phyloP scores from a whole-genome alignment of 2,113 vertebrate genomes.

The Pardalotus punctatus region DNA sequence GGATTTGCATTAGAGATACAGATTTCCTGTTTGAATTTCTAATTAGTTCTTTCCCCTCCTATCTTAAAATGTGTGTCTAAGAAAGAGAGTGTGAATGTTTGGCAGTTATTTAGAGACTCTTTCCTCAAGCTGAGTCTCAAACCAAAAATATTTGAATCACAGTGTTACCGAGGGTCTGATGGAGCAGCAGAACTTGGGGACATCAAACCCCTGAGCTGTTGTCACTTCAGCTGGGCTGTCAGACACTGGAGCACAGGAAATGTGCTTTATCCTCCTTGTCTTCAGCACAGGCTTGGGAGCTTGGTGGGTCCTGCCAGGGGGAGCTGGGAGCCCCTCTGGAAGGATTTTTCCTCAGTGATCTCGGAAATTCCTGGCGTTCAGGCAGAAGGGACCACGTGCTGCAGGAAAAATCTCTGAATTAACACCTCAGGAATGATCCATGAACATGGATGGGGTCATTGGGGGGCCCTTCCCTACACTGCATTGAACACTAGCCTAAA shows the following conservation, averaged over 20 bases:
- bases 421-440: not conserved
- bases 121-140: not conserved
- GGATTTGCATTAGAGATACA: not conserved
- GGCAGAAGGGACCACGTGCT: not conserved
- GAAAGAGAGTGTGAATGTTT: not conserved
- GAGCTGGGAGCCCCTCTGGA: not conserved
- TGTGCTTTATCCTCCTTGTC: not conserved
- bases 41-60: not conserved
- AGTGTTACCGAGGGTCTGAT: not conserved
- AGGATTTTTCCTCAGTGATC: not conserved
- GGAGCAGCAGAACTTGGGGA: not conserved
- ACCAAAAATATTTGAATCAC: not conserved
- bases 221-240: not conserved
- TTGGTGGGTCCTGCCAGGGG: not conserved
- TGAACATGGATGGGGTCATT: not conserved
- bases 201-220: not conserved
- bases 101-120: not conserved
- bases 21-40: constrained; percentile 21
- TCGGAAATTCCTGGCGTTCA: not conserved
- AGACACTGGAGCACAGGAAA: not conserved
- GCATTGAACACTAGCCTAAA: not conserved
- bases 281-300: not conserved
- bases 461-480: not conserved
- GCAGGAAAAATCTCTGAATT: not conserved
- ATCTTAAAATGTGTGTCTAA: not conserved